A percentile compares a stretch with the other conserved stretches of the same genome.
These are phyloP conservation scores for Gadus chalcogrammus DNA, from an alignment of 2,113 vertebrate genomes.

Conservation along the genomic window DNA sequence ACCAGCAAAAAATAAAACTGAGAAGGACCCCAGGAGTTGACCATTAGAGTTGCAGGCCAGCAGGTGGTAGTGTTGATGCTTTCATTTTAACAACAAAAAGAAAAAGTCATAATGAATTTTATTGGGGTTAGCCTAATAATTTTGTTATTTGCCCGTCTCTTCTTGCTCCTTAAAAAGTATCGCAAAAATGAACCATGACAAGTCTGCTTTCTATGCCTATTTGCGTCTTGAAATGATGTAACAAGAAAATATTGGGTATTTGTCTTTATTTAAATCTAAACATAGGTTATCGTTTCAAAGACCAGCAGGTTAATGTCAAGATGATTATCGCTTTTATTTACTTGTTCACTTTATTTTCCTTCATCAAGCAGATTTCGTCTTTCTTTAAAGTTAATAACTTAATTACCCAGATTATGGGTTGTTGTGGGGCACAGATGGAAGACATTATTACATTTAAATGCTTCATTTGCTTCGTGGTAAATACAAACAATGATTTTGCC, in stretches of 20 bases:
- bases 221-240: too few relatives aligned
- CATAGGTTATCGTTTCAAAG: slow-evolving; percentile 2
- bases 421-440: slow-evolving; percentile 56
- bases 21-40: too few relatives aligned
- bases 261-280: background rate
- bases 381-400: slow-evolving; percentile 49
- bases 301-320: slow-evolving; percentile 12
- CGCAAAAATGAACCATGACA: too few relatives aligned
- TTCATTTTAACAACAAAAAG: slow-evolving; percentile 19
- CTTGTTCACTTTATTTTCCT: slow-evolving; percentile 10
- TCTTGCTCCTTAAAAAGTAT: background rate
- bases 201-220: too few relatives aligned
- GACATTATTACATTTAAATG: slow-evolving; percentile 63
- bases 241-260: too few relatives aligned
- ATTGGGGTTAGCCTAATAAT: too few relatives aligned
- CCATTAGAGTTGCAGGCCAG: slow-evolving; percentile 45
- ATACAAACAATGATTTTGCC: slow-evolving; percentile 52
- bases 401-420: slow-evolving; percentile 51
- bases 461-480: slow-evolving; percentile 61
- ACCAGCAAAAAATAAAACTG: background rate
- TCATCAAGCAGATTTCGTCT: slow-evolving; percentile 12
- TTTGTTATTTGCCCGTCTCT: too few relatives aligned
- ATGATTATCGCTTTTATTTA: slow-evolving; percentile 19
- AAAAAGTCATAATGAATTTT: too few relatives aligned
- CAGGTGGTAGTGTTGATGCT: slow-evolving; percentile 75